phyloP scores from a whole-genome alignment of 92 coral and sea anemone species.

The Parazoanthus darwini region DNA sequence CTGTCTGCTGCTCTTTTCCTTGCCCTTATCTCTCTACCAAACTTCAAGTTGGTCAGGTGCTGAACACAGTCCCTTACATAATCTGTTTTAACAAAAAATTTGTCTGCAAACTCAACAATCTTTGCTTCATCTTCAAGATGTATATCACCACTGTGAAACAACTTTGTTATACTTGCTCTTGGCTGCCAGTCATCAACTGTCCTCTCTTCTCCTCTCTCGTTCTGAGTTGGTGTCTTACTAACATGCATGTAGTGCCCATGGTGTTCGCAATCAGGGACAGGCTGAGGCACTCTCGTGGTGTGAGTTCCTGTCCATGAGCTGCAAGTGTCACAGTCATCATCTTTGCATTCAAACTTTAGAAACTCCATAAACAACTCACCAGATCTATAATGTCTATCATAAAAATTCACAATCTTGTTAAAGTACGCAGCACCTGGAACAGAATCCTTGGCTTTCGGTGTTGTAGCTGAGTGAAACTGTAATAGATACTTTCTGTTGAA shows the following conservation, averaged over 20 bases:
- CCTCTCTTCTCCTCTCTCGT: conserved; percentile 22
- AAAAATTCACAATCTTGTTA: conserved; percentile 31
- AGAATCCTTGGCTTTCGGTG: conserved; percentile 30
- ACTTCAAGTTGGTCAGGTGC: conserved; percentile 41
- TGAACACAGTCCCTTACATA: conserved; percentile 33
- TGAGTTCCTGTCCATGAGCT: conserved; percentile 42
- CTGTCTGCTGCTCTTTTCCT: conserved; percentile 43
- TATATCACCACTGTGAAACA: conserved; percentile 35
- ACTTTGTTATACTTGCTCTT: conserved; percentile 43
- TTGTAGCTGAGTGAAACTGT: conserved; percentile 40
- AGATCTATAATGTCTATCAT: conserved; percentile 27
- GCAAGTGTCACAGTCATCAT: conserved; percentile 35
- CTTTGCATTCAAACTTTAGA: conserved; percentile 34
- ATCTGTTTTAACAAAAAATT: conserved; percentile 31
- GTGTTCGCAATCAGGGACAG: conserved; percentile 34
- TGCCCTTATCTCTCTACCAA: conserved; percentile 22
- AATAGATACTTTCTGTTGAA: neutral
- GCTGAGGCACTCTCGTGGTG: conserved; percentile 44
- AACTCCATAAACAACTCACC: conserved; percentile 47
- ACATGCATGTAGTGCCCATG: conserved; percentile 42
- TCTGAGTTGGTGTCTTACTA: conserved; percentile 36
- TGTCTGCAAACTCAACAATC: conserved; percentile 43
- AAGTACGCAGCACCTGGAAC: conserved; percentile 51
- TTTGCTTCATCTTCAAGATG: conserved; percentile 27
- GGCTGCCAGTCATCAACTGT: conserved; percentile 48